These are phyloP conservation scores for Tachina lurida DNA, from an alignment of 2,888 invertebrate species.

Conservation along the genomic window DNA sequence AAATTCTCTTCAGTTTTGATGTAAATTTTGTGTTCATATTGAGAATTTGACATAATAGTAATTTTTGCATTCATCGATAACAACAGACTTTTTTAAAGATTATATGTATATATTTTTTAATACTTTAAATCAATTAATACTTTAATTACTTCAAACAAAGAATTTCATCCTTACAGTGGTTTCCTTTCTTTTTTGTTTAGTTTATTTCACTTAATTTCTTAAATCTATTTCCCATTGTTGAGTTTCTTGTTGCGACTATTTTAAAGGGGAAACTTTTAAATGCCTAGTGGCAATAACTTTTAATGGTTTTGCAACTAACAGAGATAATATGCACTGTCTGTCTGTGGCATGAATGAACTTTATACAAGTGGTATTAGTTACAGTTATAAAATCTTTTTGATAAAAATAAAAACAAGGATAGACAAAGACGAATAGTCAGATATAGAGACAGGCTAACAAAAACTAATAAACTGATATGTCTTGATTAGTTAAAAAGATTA, in stretches of 20 bases:
- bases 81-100: too few species aligned
- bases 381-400: slow-evolving; percentile 48
- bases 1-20: too few species aligned
- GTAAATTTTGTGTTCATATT: too few species aligned
- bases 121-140: background rate
- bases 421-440: background rate
- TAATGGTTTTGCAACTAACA: slow-evolving; percentile 46
- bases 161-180: too few species aligned
- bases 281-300: slow-evolving; percentile 41
- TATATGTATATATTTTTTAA: too few species aligned
- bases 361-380: slow-evolving; percentile 44
- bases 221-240: slow-evolving; percentile 30
- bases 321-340: slow-evolving; percentile 32
- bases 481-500: slow-evolving; percentile 64
- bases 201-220: slow-evolving; percentile 7
- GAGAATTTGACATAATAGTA: too few species aligned
- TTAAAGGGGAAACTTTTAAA: slow-evolving; percentile 43
- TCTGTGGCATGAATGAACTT: slow-evolving; percentile 38
- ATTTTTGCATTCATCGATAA: too few species aligned
- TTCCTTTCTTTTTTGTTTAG: background rate
- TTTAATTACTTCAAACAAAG: background rate
- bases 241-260: slow-evolving; percentile 28
- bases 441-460: slow-evolving; percentile 20
- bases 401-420: background rate
- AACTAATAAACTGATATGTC: slow-evolving; percentile 64